Conservation (phyloP, 2,797 vertebrate genomes). For the Macropus fuliginosus region DNA sequence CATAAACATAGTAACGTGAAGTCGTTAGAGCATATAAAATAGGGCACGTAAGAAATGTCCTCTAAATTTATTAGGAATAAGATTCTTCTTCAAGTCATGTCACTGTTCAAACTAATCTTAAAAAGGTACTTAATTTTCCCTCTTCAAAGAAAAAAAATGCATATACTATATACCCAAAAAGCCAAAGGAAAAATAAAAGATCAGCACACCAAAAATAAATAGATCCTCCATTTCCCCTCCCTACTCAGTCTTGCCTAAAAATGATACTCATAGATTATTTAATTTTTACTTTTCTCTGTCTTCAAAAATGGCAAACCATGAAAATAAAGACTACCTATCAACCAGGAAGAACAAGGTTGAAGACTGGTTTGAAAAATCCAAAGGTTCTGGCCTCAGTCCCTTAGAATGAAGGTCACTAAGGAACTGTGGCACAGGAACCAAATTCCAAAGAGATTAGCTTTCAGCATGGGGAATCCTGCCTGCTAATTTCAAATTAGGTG, state of each 20-base stretch:
- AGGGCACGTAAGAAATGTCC: not conserved
- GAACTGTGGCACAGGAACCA: not conserved
- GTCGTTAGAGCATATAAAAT: not conserved
- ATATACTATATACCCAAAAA: not conserved
- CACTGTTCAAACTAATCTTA: constrained; percentile 9
- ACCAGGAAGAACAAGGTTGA: constrained; percentile 9
- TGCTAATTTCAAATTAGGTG: not conserved
- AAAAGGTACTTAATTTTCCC: not conserved
- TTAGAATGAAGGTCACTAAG: constrained; percentile 9
- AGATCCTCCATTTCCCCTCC: not conserved
- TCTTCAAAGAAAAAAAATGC: not conserved
- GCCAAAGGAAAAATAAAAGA: not conserved
- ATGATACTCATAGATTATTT: not conserved
- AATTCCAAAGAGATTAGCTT: constrained; percentile 29
- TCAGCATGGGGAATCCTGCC: not conserved
- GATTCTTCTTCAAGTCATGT: not conserved
- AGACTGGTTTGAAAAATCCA: not conserved
- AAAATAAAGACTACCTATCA: not conserved
- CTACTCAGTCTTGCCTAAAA: not conserved
- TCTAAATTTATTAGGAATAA: not conserved
- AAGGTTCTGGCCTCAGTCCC: not conserved
- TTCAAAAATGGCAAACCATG: constrained; percentile 14
- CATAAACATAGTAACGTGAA: not conserved
- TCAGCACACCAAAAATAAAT: not conserved
- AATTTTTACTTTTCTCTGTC: constrained; percentile 22